Conservation (phyloP, 2,888 invertebrate species). For the Torymus texanus region DNA sequence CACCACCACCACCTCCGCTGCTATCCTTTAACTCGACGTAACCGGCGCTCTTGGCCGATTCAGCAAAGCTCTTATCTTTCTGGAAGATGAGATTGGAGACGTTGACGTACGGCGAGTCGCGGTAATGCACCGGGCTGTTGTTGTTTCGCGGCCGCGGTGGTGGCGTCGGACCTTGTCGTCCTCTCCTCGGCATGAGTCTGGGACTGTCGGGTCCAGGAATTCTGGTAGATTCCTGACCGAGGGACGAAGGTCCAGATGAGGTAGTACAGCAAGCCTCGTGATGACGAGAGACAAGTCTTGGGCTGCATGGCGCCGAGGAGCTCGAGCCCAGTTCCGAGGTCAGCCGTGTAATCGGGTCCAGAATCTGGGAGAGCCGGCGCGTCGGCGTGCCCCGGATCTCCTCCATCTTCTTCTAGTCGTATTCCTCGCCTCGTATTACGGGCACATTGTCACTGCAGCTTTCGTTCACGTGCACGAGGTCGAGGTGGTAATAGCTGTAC, state of each 20-base stretch:
- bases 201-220: slow-evolving; percentile 20
- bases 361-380: slow-evolving; percentile 87
- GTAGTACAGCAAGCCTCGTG: slow-evolving; percentile 47
- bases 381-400: slow-evolving; percentile 75
- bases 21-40: slow-evolving; percentile 70
- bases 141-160: slow-evolving; percentile 75
- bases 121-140: slow-evolving; percentile 61
- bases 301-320: slow-evolving; percentile 76
- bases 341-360: slow-evolving; percentile 87
- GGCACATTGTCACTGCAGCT: not conserved
- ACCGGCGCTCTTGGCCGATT: slow-evolving; percentile 67
- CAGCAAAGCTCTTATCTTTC: slow-evolving; percentile 69
- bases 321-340: slow-evolving; percentile 77
- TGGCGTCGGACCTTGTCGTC: slow-evolving; percentile 75
- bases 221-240: slow-evolving; percentile 63
- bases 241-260: slow-evolving; percentile 50
- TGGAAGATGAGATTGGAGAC: slow-evolving; percentile 69
- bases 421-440: not conserved
- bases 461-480: slow-evolving; percentile 2
- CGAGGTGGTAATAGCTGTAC: not conserved
- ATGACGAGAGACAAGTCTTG: slow-evolving; percentile 67
- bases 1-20: slow-evolving; percentile 21
- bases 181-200: slow-evolving; percentile 68
- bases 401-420: slow-evolving; percentile 64
- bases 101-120: slow-evolving; percentile 71